Base-by-base conservation (phyloP, 2,797 vertebrate genomes). In the Pteronotus mesoamericanus region DNA sequence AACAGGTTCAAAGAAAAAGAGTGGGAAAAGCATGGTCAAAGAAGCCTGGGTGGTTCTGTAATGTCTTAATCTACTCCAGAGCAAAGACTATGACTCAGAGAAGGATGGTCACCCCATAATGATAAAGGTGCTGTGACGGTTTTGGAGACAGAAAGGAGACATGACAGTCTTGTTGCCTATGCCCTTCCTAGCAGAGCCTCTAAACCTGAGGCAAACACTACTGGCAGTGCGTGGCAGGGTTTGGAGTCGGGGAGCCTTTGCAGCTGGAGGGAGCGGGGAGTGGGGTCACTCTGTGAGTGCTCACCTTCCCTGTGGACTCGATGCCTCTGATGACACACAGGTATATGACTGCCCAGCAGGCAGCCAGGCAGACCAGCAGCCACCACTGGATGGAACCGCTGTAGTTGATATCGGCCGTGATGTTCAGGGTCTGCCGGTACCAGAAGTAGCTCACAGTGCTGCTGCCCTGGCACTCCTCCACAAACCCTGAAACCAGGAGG, bases 341-440 rank as follows among this genome's bases (percentile, higher is more conserved):
- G 91, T 99, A 99, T 82, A 99, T 97, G 1, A 99, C 34, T 0
- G 86, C 82, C 99, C 99, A 99, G 95, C 99, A 99, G 1, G 95
- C 71, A 3, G 97, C 99, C 88, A 99, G 94, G 95, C 99, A 99
- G 86, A 99, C 0, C 22, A 99, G 98, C 78, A 99, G 86, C 98
- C 98, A 97, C 99, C 99, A 99, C 96, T 99, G 99, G 78, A 99
- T 16, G 0, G 98, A 98, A 37, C 99, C 99, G 0, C 96, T 99
- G 64, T 90, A 96, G 0, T 93, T 86, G 1, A 99, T 98, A 96
- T 99, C 97, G 0, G 98, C 77, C 0, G 99, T 98, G 98, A 99
- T 98, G 96, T 99, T 99, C 96, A 99, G 98, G 0, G 99, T 99
- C 97, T 98, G 95, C 10, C 99, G 99, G 96, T 99, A 99, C 99